Percentiles rank a stretch among this genome's conserved stretches.
Conservation (phyloP, 1,140 invertebrate species). For the Pemphigus obesinymphae region DNA sequence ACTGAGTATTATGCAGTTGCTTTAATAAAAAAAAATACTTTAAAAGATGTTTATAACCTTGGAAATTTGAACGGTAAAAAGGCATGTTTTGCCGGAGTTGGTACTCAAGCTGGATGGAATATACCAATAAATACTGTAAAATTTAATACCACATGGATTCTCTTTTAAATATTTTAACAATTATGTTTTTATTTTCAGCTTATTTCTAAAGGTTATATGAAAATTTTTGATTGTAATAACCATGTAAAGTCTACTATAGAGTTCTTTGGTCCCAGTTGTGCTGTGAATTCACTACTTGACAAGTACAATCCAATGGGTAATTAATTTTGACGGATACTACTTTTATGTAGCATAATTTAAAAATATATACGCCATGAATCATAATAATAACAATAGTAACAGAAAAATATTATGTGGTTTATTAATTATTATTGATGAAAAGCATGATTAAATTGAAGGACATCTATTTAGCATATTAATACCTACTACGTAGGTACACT, state of each 20-base stretch:
- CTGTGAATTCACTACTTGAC: slow-evolving; percentile 83
- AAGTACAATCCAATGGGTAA: slow-evolving; percentile 90
- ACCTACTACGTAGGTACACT: no score
- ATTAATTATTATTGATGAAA: background rate
- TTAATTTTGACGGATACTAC: no score
- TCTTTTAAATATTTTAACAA: slow-evolving; percentile 43
- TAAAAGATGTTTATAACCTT: slow-evolving; percentile 61
- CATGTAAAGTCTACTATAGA: slow-evolving; percentile 87
- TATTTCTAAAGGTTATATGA: slow-evolving; percentile 72
- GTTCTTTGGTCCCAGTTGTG: slow-evolving; percentile 87
- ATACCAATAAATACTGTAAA: slow-evolving; percentile 77
- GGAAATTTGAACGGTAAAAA: slow-evolving; percentile 66
- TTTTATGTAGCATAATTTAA: no score
- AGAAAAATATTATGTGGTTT: background rate
- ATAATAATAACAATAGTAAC: no score
- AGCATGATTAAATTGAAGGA: background rate
- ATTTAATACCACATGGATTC: slow-evolving; percentile 47
- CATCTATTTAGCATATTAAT: no score
- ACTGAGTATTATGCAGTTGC: slow-evolving; percentile 76
- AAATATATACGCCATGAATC: no score
- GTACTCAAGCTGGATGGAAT: slow-evolving; percentile 87
- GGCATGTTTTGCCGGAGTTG: slow-evolving; percentile 87
- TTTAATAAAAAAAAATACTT: slow-evolving; percentile 66
- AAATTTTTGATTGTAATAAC: slow-evolving; percentile 90
- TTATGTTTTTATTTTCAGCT: slow-evolving; percentile 57